These are phyloP conservation scores for Drosophila putrida DNA, from an alignment of 2,888 invertebrate species.

Conservation along the genomic window DNA sequence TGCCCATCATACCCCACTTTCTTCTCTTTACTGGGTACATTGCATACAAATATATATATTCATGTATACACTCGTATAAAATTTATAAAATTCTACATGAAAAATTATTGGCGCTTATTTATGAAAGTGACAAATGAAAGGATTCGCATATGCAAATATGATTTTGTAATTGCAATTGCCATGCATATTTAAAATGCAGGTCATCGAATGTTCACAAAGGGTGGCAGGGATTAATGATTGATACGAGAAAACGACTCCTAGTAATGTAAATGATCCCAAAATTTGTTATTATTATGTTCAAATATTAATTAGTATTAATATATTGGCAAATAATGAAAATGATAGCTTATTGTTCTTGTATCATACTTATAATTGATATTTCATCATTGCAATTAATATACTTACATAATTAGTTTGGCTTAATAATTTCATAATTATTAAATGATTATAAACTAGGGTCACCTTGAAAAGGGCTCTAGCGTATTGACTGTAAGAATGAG, in stretches of 20 bases:
- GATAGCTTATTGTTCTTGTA: conserved; percentile 12
- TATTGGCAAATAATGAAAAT: neutral
- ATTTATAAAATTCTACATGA: conserved; percentile 46
- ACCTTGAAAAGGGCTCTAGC: too few relatives aligned
- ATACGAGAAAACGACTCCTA: conserved; percentile 21
- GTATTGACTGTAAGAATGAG: too few relatives aligned
- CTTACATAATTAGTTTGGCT: conserved; percentile 5
- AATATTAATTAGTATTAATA: conserved; percentile 35
- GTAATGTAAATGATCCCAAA: conserved; percentile 7
- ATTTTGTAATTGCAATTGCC: conserved; percentile 71
- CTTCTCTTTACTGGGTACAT: neutral
- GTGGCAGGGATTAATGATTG: conserved; percentile 44
- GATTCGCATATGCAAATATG: conserved; percentile 68
- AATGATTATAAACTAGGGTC: too few relatives aligned
- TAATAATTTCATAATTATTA: conserved; percentile 6
- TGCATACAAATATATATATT: conserved; percentile 3
- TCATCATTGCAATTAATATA: conserved; percentile 24
- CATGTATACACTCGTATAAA: conserved; percentile 1
- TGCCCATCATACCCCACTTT: neutral
- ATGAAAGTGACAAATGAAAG: conserved; percentile 75
- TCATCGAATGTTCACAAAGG: conserved; percentile 32
- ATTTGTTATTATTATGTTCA: conserved; percentile 20
- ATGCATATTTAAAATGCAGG: conserved; percentile 73
- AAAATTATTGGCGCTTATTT: conserved; percentile 59
- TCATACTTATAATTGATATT: conserved; percentile 32